Conservation (phyloP, 2,113 vertebrate genomes). For the Pachycephala philippinensis region DNA sequence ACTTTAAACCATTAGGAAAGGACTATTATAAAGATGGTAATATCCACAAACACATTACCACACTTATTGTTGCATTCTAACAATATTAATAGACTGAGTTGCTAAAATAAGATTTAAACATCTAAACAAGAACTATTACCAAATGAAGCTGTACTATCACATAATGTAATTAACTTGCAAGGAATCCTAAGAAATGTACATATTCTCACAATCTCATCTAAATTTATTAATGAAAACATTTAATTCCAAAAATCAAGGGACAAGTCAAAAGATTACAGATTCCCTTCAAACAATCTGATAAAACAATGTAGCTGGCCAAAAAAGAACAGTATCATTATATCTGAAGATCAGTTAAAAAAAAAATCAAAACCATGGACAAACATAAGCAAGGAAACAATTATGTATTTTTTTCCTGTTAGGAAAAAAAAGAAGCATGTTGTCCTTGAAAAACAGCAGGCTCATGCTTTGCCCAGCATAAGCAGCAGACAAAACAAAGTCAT, state of each 20-base stretch:
- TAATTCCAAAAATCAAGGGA: not conserved
- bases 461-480: not conserved
- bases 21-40: not conserved
- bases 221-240: not conserved
- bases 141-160: not conserved
- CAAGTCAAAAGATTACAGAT: not conserved
- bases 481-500: not conserved
- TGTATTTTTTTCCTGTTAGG: not conserved
- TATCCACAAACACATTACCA: not conserved
- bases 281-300: not conserved
- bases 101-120: not conserved
- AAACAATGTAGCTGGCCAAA: not conserved
- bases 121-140: not conserved
- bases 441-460: not conserved
- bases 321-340: not conserved
- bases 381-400: not conserved
- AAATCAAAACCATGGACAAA: not conserved
- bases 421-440: not conserved
- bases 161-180: not conserved
- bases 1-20: not conserved
- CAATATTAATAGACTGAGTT: not conserved
- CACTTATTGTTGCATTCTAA: not conserved
- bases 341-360: not conserved
- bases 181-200: not conserved
- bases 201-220: not conserved